These are phyloP conservation scores for Tenthredo mesomela DNA, from an alignment of 2,888 invertebrate species.

Conservation along the genomic window DNA sequence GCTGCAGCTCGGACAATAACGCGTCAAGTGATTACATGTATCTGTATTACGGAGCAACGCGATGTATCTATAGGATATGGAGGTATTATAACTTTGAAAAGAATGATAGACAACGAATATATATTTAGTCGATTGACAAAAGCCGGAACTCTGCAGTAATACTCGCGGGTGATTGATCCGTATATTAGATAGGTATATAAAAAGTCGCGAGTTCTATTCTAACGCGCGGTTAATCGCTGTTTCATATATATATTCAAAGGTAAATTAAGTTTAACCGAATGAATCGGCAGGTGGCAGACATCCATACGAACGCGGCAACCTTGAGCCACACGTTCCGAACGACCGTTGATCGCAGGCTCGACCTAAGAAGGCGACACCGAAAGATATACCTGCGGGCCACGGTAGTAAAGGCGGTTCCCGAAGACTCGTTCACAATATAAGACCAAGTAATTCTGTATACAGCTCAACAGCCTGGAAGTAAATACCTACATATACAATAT, in stretches of 20 bases:
- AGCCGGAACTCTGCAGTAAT: neutral
- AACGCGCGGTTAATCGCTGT: conserved; percentile 31
- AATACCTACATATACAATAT: neutral
- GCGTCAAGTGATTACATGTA: conserved; percentile 17
- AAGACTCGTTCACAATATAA: neutral
- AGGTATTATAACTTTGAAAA: neutral
- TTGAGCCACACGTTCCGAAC: conserved; percentile 19
- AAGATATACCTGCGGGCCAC: conserved; percentile 26
- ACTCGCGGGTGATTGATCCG: neutral
- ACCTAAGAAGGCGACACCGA: conserved; percentile 27
- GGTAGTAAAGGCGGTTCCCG: conserved; percentile 11
- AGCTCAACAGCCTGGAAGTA: conserved; percentile 18
- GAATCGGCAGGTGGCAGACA: conserved; percentile 47
- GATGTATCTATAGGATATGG: no score
- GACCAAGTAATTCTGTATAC: neutral
- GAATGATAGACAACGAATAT: neutral
- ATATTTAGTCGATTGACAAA: neutral
- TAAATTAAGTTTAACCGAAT: conserved; percentile 44
- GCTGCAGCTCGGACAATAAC: neutral
- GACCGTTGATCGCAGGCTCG: neutral
- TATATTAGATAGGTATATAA: no score
- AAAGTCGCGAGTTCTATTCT: neutral
- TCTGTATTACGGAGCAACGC: neutral
- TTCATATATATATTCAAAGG: conserved; percentile 1
- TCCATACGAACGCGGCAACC: conserved; percentile 26